Evolutionary conservation across 2,797 vertebrate species (phyloP), one percentile per base, ranked within the genome.

Genomic region (Hoplostethus atlanticus): DNA sequence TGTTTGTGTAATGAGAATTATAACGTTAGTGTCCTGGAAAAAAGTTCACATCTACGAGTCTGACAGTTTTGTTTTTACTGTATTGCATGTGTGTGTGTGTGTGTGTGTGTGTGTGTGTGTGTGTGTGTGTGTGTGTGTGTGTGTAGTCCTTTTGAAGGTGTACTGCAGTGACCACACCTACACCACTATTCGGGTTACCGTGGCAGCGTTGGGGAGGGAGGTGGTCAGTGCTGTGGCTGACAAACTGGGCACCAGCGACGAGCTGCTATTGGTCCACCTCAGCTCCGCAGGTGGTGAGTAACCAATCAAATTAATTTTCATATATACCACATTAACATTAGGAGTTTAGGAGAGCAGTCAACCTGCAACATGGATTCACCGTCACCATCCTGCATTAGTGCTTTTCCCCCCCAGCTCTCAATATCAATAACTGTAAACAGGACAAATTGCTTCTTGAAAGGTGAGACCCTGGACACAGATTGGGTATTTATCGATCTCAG

Each of bases 111-210:
- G 21, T 1, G 21, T 21, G 21, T 64, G 6, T 63, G 28, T 42
- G 4, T 44, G 13, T 38, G 28, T 12, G 64, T 68, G 16, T 47
- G n/a, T 76, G 2, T 58, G 1, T 62, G 21, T 68, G 36, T 71
- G 15, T 72, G 6, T 51, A 99, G 98, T 99, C 89, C 93, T 99
- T 1, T 93, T 99, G 81, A 99, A 99, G 92, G 97, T 99, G 52
- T 98, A 97, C 91, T 99, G 98, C 92, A 83, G 94, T 44, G 97
- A 99, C 89, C 97, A 99, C 87, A 99, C 98, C 0, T 98, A 99
- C 77, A 98, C 96, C n/a, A 99, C 98, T 2, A 97, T 99, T 69
- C 95, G 98, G 12, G 94, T 99, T 7, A 91, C 95, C 0, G 95
- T 99, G 81, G 91, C 93, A 0, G 95, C 96, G 6, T 95, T 97